Conservation (phyloP, 2,797 vertebrate genomes). For the Lacerta bilineata region DNA sequence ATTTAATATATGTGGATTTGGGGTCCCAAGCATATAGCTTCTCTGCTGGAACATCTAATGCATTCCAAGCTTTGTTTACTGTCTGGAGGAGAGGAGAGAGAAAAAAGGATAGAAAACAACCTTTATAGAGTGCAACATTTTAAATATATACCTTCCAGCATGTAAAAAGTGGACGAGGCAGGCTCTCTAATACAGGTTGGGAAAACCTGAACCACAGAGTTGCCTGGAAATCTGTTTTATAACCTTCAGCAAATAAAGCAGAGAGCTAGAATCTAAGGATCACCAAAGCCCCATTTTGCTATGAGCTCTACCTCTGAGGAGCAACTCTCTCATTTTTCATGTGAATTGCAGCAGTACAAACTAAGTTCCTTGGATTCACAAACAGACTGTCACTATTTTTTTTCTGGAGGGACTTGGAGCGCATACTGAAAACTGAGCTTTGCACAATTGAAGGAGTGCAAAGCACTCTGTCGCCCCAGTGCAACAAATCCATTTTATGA, state of each 20-base stretch:
- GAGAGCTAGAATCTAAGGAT: too few species aligned
- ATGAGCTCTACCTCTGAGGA: not conserved
- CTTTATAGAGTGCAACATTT: not conserved
- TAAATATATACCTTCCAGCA: not conserved
- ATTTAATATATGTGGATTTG: constrained; percentile 98
- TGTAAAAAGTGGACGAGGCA: not conserved
- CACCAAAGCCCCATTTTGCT: not conserved
- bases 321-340: not conserved
- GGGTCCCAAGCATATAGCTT: constrained; percentile 93
- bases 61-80: constrained; percentile 95
- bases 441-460: too few species aligned
- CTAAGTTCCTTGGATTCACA: not conserved
- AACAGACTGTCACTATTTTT: not conserved
- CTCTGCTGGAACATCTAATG: constrained; percentile 89
- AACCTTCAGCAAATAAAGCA: not conserved
- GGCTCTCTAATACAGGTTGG: not conserved
- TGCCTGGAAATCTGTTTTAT: not conserved
- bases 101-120: constrained; percentile 12
- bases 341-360: not conserved
- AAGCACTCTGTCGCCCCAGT: too few species aligned
- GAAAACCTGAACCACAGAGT: not conserved
- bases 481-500: too few species aligned
- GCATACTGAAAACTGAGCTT: too few species aligned
- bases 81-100: constrained; percentile 79
- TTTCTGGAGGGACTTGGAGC: too few species aligned